A percentile compares a stretch with the other conserved stretches of the same genome.
These are phyloP conservation scores for Microcebus ravelobensis DNA, from an alignment of 2,113 vertebrate genomes.

Conservation along the genomic window DNA sequence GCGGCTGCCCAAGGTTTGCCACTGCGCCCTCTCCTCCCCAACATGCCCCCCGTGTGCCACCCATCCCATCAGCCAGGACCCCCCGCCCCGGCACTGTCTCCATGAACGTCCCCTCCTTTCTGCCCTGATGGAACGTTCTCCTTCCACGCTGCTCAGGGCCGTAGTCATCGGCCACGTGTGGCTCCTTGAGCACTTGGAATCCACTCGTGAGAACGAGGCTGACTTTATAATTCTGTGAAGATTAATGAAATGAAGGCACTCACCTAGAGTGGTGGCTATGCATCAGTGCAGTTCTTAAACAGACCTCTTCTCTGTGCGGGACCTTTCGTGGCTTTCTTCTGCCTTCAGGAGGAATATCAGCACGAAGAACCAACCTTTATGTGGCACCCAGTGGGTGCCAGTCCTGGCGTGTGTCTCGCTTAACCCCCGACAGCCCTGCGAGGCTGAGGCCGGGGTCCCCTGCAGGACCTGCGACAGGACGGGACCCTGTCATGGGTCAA, in stretches of 20 bases:
- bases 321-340: background rate
- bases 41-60: background rate
- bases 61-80: too few relatives aligned
- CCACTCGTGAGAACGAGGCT: background rate
- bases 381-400: background rate
- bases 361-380: background rate
- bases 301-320: background rate
- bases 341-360: background rate
- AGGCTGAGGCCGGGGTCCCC: background rate
- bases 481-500: background rate
- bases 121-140: too few relatives aligned
- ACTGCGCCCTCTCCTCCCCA: background rate
- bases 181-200: background rate
- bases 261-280: background rate
- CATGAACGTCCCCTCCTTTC: background rate
- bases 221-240: background rate
- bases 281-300: background rate
- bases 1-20: too few relatives aligned
- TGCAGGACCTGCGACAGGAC: rapidly evolving
- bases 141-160: background rate
- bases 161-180: background rate
- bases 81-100: background rate
- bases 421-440: background rate
- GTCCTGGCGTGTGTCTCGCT: background rate
- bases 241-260: background rate